A percentile compares a stretch with the other conserved stretches of the same genome.
phyloP scores from a whole-genome alignment of 1,140 invertebrate genomes.

The Panulirus ornatus region DNA sequence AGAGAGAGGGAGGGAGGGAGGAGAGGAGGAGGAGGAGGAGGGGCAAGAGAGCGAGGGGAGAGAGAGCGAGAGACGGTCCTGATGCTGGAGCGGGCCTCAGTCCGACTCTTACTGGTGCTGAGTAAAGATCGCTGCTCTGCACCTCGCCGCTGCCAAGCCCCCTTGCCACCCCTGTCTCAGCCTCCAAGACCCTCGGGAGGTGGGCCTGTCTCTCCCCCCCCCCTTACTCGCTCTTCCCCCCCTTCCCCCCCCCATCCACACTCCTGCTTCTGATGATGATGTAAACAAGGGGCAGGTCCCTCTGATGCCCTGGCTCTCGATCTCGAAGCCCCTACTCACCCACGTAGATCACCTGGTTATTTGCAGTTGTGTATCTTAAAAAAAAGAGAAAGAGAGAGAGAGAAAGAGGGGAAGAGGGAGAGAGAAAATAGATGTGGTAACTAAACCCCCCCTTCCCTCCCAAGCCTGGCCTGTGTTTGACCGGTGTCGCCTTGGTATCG shows the following conservation, averaged over 20 bases:
- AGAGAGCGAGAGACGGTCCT: background rate
- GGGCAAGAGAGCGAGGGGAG: background rate
- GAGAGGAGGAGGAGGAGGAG: background rate
- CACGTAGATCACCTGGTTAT: background rate
- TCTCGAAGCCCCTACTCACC: background rate
- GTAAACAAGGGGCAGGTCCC: background rate
- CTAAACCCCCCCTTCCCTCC: no score
- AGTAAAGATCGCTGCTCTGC: background rate
- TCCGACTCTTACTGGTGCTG: conserved; percentile 6
- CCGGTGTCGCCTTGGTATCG: no score
- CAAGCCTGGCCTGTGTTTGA: background rate
- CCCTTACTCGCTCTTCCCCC: no score
- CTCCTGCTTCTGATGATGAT: no score
- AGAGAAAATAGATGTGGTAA: background rate
- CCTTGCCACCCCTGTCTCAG: no score
- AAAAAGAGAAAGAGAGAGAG: no score
- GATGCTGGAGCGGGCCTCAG: conserved; percentile 6
- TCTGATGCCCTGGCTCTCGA: no score
- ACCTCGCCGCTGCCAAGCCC: background rate
- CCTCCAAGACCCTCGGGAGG: background rate
- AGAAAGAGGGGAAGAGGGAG: no score
- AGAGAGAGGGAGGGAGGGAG: background rate
- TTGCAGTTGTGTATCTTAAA: background rate
- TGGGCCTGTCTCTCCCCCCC: background rate
- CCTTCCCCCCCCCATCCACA: no score